Evolutionary conservation across 1,140 invertebrate genomes (phyloP), one percentile per base, ranked within the genome.

Genomic region (Pseudomyrmex cubaensis): DNA sequence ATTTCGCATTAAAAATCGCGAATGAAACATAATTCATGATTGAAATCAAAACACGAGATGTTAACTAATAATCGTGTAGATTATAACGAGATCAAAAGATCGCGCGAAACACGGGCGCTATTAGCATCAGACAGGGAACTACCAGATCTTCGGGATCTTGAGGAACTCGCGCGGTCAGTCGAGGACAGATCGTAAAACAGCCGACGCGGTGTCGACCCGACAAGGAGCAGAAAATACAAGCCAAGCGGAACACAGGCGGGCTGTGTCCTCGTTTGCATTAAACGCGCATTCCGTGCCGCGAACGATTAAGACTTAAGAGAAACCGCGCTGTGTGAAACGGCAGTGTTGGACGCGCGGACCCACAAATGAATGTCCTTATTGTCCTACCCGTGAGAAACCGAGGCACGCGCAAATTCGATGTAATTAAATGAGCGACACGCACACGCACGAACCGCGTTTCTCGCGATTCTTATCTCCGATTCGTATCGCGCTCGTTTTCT

Each of bases 321-420:
- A 85, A 85, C 85, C 87, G 84, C 87, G 87, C 66, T 73, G 75
- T 66, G 44, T 50, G 56, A n/a, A 63, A n/a, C 64, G 13, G 35
- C 56, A 69, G 22, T 15, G 17, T 61, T 35, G 52, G 35, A 78
- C 73, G 59, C 48, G 12, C 54, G 50, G n/a, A 52, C 25, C 25
- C 48, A 87, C 87, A 89, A 93, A 93, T 93, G 91, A 93, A 93
- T 92, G 91, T 92, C 85, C 86, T 92, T 90, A 93, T 93, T 93
- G 92, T 93, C 78, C 89, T 25, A 90, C 82, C 91, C 91, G 92
- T 92, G 91, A 92, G 92, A 93, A 92, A 86, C 83, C 52, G 64
- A 63, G 86, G 87, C 87, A 90, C 89, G 90, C 87, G 89, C 89
- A 90, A 91, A 92, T 91, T 89, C 89, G 84, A 89, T 89, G 82